Evolutionary conservation across 2,797 vertebrate genomes (phyloP), one percentile per base, ranked within the genome.

Genomic region (Lacerta agilis): DNA sequence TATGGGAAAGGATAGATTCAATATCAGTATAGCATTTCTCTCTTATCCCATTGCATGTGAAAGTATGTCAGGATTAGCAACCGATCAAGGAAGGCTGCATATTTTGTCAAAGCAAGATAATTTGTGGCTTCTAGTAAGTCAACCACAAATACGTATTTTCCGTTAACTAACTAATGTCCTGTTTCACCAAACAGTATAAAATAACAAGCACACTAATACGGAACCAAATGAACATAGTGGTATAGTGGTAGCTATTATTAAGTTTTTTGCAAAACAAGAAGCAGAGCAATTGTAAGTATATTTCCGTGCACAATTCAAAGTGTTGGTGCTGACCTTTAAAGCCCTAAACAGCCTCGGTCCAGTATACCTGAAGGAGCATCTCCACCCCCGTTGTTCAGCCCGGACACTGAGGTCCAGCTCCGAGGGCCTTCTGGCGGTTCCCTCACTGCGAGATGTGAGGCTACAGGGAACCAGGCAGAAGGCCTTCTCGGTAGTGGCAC

Each of bases 1-100:
- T 88, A 79, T 71, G 58, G 92, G 82, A 85, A 81, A 69, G 78
- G 13, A 90, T 85, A 2, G 11, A 76, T 76, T 87, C 80, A 72
- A 87, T 90, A 76, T 49, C 3, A 79, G 41, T 89, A 81, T n/a
- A 77, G 2, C 85, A 33, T 33, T 0, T 77, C 17, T 80, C 4
- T 0, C 27, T 72, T 91, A 55, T 89, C 85, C 80, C 61, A 20
- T 73, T 15, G 75, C 36, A 85, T 69, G 79, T 10, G 7, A 33
- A 76, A 0, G 1, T 23, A 89, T 58, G 61, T 33, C 45, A 89
- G 84, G 83, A 75, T 87, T 82, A 87, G 82, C 79, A 82, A 66
- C 67, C 64, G 58, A 83, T 43, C 0, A 83, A 83, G 33, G 38
- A 2, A 67, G 18, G 1, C n/a, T 17, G 78, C 77, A 66, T 11